Percentiles rank a stretch among this genome's conserved stretches.
phyloP scores from a whole-genome alignment of 2,113 vertebrate species.

The Dendropsophus ebraccatus region DNA sequence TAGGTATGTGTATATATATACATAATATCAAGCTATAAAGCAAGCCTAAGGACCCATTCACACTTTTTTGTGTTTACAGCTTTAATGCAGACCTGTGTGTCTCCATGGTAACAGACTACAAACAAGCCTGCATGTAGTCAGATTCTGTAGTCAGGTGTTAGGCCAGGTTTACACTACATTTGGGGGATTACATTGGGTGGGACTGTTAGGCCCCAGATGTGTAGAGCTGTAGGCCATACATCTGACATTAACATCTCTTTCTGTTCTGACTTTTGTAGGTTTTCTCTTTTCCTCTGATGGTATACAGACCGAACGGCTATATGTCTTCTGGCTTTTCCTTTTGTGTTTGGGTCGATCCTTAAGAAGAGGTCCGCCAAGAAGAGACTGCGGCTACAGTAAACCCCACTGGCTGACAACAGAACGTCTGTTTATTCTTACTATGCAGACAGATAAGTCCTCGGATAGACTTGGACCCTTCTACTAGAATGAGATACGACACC shows the following conservation, averaged over 20 bases:
- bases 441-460: not conserved
- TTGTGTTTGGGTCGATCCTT: not conserved
- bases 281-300: not conserved
- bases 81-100: not conserved
- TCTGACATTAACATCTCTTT: not conserved
- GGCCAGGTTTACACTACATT: not conserved
- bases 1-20: too few species aligned
- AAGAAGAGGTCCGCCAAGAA: not conserved
- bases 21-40: too few species aligned
- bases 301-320: not conserved
- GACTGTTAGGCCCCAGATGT: not conserved
- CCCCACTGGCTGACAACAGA: not conserved
- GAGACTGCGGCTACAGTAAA: not conserved
- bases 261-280: not conserved
- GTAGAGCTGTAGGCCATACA: not conserved
- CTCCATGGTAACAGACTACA: not conserved
- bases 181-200: not conserved
- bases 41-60: too few species aligned
- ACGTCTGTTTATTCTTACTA: not conserved
- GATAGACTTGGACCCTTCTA: not conserved
- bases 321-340: conserved; percentile 21
- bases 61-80: too few species aligned
- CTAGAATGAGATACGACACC: not conserved
- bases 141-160: not conserved
- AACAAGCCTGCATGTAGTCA: not conserved